Base-by-base conservation (phyloP, 2,888 invertebrate genomes). In the Papilio demoleus region DNA sequence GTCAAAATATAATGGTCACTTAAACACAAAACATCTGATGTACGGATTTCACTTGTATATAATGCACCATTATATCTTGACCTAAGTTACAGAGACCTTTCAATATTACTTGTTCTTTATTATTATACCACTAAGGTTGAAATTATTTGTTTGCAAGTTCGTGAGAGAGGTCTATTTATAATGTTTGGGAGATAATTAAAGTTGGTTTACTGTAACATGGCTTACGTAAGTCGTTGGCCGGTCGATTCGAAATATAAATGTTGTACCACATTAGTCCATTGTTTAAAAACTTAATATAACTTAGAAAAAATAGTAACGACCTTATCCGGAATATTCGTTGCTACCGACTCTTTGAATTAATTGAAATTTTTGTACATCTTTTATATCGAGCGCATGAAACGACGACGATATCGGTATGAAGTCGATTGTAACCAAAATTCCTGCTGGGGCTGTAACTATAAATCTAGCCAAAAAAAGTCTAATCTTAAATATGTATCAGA, bases 191-290 rank as follows among this genome's bases (percentile, higher is more conserved):
- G 31, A 40, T 69, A 67, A 67, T 71, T 65, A 65, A 66, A 68
- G 70, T 64, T 67, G 60, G 65, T 62, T 65, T 64, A 70, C 67
- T 63, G 65, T 71, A 71, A 70, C 73, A 73, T 38, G 17, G 60
- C 14, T 68, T 68, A 68, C 68, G 65, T 68, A 64, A 68, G 34
- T 9, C 22, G 17, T 61, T 63, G 68, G 65, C 47, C 50, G 53
- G 64, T 17, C 42, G 53, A 53, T 42, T 60, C 53, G 53, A 65
- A 34, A n/a, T 38, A 19, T 65, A 65, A 68, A 40, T 31, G 68
- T 68, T 0, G 50, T 11, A 60, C 24, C 68, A 68, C 68, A 68
- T n/a, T 59, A 11, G 5, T 19, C 22, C 2, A 12, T 1, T 19
- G 17, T 22, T 34, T 12, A 34, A 17, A 36, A 58, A n/a, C 12